Conservation (phyloP, 2,113 vertebrate species). For the Chunga burmeisteri region DNA sequence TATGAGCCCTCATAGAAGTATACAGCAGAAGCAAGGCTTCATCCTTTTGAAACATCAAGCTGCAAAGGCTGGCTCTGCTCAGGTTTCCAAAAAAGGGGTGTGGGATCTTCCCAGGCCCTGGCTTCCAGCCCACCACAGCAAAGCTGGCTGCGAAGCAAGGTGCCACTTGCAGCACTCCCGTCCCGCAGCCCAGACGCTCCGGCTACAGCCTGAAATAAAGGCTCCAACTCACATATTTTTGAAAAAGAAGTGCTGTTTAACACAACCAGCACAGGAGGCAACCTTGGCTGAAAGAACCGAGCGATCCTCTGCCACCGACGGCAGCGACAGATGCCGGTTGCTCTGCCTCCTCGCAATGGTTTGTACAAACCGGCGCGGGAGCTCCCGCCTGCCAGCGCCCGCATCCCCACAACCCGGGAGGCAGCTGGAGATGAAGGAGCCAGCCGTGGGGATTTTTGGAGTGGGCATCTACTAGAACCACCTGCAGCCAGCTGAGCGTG, state of each 20-base stretch:
- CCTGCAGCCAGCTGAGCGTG: not conserved
- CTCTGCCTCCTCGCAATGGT: not conserved
- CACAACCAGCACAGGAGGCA: not conserved
- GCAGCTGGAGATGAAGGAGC: slow-evolving; percentile 40
- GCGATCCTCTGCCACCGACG: not conserved
- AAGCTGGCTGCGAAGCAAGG: not conserved
- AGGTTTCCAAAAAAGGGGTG: not conserved
- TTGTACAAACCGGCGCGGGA: not conserved
- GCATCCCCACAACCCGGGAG: not conserved
- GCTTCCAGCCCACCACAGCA: not conserved
- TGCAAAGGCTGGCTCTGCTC: not conserved
- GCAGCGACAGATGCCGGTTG: slow-evolving; percentile 41
- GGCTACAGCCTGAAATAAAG: not conserved
- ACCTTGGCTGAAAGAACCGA: not conserved
- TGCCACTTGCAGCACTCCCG: not conserved
- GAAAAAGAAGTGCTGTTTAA: not conserved
- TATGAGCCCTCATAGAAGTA: fast-evolving
- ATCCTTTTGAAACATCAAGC: not conserved
- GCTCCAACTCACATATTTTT: not conserved
- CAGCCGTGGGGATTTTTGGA: slow-evolving; percentile 8
- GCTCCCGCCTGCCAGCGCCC: slow-evolving; percentile 27
- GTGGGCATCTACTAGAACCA: not conserved
- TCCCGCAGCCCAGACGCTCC: not conserved
- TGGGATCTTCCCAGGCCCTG: not conserved
- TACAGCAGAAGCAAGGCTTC: not conserved